A percentile compares a stretch with the other conserved stretches of the same genome.
Evolutionary conservation across 2,888 invertebrate genomes (phyloP).

Genomic region (Chloromyia formosa): DNA sequence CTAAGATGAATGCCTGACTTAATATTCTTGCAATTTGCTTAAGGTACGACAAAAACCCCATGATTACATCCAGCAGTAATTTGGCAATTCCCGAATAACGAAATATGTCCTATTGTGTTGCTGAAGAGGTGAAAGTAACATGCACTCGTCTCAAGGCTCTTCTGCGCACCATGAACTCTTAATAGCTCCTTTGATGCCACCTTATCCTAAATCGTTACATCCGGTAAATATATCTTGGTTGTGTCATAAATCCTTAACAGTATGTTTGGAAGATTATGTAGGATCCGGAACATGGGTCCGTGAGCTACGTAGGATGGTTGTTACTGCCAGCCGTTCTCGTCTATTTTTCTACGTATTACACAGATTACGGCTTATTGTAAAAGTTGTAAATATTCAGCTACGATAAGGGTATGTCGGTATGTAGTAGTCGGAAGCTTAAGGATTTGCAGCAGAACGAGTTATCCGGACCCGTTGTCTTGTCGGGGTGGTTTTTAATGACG

Average conservation of each 20-base stretch:
- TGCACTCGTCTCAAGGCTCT: no score
- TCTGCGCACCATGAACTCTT: background rate
- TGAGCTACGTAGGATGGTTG: background rate
- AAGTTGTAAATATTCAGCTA: background rate
- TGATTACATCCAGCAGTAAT: no score
- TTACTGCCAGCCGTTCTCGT: background rate
- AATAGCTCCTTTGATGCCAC: background rate
- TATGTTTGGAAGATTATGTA: background rate
- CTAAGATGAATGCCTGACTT: no score
- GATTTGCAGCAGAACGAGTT: slow-evolving; percentile 3
- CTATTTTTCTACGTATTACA: slow-evolving; percentile 11
- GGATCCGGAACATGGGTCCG: slow-evolving; percentile 10
- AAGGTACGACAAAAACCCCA: no score
- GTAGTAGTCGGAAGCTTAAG: background rate
- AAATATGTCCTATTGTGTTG: no score
- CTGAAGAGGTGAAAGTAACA: no score
- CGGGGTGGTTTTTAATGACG: slow-evolving; percentile 2
- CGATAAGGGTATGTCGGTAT: no score
- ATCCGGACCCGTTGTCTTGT: background rate
- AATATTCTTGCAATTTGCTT: no score
- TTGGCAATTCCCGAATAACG: no score
- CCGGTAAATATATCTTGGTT: slow-evolving; percentile 7
- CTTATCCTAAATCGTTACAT: slow-evolving; percentile 14
- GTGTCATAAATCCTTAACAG: slow-evolving; percentile 27
- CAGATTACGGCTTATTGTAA: slow-evolving; percentile 12